Evolutionary conservation across 2,888 invertebrate genomes (phyloP).

Genomic region (Acronicta alni): DNA sequence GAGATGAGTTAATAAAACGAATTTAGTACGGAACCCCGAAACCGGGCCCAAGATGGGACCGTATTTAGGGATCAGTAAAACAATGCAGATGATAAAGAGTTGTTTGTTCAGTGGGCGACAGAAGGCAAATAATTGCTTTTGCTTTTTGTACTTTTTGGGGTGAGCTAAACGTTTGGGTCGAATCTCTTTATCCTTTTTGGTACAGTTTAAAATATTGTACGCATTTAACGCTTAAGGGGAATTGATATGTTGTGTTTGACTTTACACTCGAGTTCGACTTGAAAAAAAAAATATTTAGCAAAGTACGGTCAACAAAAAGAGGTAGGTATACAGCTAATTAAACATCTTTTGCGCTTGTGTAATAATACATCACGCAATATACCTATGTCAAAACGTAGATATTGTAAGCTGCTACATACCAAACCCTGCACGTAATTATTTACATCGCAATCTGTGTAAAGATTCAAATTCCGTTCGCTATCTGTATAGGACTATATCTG

Average conservation of each 20-base stretch:
- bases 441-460: too few species aligned
- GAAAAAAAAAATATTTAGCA: too few species aligned
- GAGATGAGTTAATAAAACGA: slow-evolving; percentile 89
- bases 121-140: slow-evolving; percentile 82
- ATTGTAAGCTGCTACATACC: too few species aligned
- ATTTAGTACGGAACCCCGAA: slow-evolving; percentile 80
- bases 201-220: slow-evolving; percentile 58
- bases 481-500: too few species aligned
- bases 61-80: slow-evolving; percentile 78
- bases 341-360: too few species aligned
- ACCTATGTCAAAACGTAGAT: too few species aligned
- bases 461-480: too few species aligned
- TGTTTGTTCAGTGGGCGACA: slow-evolving; percentile 80
- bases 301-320: too few species aligned
- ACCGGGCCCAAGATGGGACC: slow-evolving; percentile 67
- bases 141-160: slow-evolving; percentile 67
- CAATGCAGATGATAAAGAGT: slow-evolving; percentile 82
- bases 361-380: too few species aligned
- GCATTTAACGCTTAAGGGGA: slow-evolving; percentile 39
- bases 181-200: slow-evolving; percentile 51
- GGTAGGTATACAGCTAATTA: too few species aligned
- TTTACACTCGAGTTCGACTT: too few species aligned
- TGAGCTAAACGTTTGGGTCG: slow-evolving; percentile 56
- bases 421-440: too few species aligned
- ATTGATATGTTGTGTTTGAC: slow-evolving; percentile 36